A percentile compares a stretch with the other conserved stretches of the same genome.
These are phyloP conservation scores for Panagrolaimus sp. DNA, from an alignment of 1,140 invertebrate genomes.

Conservation along the genomic window DNA sequence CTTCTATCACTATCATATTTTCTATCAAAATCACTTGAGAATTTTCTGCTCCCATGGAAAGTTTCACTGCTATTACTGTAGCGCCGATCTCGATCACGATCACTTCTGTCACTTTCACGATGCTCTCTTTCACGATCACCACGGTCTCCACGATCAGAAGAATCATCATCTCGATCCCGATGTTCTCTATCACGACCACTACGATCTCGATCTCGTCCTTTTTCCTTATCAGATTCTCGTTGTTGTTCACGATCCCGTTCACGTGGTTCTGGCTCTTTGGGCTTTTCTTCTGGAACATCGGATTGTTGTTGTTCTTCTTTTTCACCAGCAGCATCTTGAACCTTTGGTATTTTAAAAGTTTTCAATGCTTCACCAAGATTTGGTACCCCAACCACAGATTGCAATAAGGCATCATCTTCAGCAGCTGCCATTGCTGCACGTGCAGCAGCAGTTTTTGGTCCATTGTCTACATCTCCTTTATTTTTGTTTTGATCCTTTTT, in stretches of 20 bases:
- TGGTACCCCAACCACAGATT: too few relatives aligned
- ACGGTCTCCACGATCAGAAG: not conserved
- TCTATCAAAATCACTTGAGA: not conserved
- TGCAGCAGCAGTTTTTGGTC: not conserved
- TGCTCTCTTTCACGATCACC: not conserved
- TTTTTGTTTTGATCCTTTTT: not conserved
- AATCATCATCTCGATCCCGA: not conserved
- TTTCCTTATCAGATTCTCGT: not conserved
- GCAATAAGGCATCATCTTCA: too few relatives aligned
- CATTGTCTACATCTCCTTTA: not conserved
- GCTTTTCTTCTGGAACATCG: not conserved
- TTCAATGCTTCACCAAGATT: slow-evolving; percentile 1
- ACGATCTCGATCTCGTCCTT: not conserved
- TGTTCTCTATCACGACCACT: not conserved
- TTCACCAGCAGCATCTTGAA: not conserved
- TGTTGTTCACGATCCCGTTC: not conserved
- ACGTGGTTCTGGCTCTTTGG: not conserved
- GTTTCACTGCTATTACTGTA: not conserved
- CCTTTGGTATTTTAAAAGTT: slow-evolving; percentile 2
- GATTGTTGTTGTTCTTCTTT: not conserved
- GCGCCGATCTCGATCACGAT: slow-evolving; percentile 5
- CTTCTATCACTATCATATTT: not conserved
- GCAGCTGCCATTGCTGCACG: not conserved
- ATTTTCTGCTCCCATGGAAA: not conserved
- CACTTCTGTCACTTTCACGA: slow-evolving; percentile 8